These are phyloP conservation scores for Conus ventricosus DNA, from an alignment of 1,140 invertebrate species.

Conservation along the genomic window DNA sequence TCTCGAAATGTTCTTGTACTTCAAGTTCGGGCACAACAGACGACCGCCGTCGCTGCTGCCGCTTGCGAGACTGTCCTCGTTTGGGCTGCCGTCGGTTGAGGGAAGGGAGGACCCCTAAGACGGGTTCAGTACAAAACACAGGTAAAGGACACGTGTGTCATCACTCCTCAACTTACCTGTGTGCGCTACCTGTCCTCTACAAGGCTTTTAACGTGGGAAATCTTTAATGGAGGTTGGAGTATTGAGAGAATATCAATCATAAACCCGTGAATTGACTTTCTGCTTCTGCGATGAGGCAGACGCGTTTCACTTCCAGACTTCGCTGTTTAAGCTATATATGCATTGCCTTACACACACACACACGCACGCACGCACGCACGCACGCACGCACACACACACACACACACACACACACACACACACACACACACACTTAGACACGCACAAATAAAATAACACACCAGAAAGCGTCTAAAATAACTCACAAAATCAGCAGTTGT, in stretches of 20 bases:
- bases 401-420: constrained; percentile 13
- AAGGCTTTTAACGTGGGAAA: no score
- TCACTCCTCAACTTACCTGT: not conserved
- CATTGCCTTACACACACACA: not conserved
- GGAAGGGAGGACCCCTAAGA: not conserved
- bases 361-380: not conserved
- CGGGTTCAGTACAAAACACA: not conserved
- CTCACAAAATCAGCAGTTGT: no score
- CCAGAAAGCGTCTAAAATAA: no score
- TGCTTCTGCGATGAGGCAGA: no score
- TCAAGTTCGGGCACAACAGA: not conserved
- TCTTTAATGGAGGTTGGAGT: no score
- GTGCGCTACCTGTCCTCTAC: not conserved
- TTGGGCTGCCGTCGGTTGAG: not conserved
- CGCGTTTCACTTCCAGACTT: no score
- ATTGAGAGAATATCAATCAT: no score
- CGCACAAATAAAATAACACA: no score
- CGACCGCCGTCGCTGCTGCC: not conserved
- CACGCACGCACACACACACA: constrained; percentile 3
- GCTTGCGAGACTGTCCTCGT: not conserved
- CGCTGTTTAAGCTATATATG: no score
- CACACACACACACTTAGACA: not conserved
- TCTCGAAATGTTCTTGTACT: not conserved
- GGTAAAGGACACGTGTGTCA: not conserved
- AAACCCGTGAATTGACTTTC: no score